Evolutionary conservation across 2,113 vertebrate species (phyloP), one percentile per base, ranked within the genome.

Genomic region (Hippocampus abdominalis): DNA sequence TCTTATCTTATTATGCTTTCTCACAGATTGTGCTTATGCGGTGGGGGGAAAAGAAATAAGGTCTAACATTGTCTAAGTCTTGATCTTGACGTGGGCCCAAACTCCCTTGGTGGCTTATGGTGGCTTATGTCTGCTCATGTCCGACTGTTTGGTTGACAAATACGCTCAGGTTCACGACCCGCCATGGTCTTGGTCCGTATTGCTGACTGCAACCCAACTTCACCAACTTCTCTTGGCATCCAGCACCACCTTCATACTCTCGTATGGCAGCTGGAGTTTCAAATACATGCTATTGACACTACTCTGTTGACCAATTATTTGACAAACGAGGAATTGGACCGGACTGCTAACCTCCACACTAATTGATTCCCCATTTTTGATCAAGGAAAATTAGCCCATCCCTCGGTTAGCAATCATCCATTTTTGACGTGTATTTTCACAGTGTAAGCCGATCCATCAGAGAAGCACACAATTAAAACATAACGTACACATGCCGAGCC

Each of bases 401-500:
- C 20, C 51, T 11, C 0, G 51, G 51, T 23, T 23, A 10, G 18
- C 23, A 29, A 57, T 57, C 54, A 57, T 57, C 23, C 12, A 60
- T 59, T 59, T 57, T 27, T 25, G 54, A 57, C 12, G 6, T n/a
- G 25, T 49, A 8, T 32, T 60, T 60, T 4, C 53, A 25, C 21
- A 25, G 54, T 13, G n/a, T 59, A 16, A 32, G 15, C 5, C 9
- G 27, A 59, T 29, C 16, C 27, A 60, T 60, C 57, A 60, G 29
- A 32, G 57, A 60, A 60, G 27, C 15, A 60, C n/a, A 25, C 27
- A 27, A 57, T 27, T 63, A 63, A 44, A n/a, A 44, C 3, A 13
- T 63, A 23, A 15, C 63, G 25, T 18, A 15, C 12, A 44, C 63
- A 44, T 27, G 40, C 74, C 67, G 59, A 93, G 93, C 82, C 92